phyloP scores from a whole-genome alignment of 2,888 invertebrate species.

The Thalpophila matura region DNA sequence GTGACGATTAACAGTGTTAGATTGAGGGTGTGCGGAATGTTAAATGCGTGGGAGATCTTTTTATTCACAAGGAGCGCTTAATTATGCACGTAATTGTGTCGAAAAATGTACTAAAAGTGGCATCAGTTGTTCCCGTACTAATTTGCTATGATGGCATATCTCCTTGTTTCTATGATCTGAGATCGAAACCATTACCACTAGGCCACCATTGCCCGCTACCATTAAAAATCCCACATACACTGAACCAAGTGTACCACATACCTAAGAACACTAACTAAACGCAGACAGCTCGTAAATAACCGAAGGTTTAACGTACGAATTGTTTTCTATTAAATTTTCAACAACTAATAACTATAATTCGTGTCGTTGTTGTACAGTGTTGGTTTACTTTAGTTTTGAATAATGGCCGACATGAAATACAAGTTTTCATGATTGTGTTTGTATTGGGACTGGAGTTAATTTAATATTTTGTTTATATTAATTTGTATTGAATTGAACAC shows the following conservation, averaged over 20 bases:
- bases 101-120: not conserved
- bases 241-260: slow-evolving; percentile 29
- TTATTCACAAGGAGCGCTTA: too few species aligned
- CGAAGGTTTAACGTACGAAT: slow-evolving; percentile 46
- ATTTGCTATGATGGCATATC: too few species aligned
- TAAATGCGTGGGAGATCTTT: too few species aligned
- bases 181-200: too few species aligned
- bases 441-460: slow-evolving; percentile 10
- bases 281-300: slow-evolving; percentile 53
- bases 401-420: slow-evolving; percentile 47
- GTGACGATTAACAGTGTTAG: too few species aligned
- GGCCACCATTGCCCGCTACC: too few species aligned
- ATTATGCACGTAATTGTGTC: too few species aligned
- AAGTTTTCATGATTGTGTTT: slow-evolving; percentile 19
- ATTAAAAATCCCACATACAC: too few species aligned
- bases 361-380: slow-evolving; percentile 45
- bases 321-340: slow-evolving; percentile 62
- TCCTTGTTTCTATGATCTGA: too few species aligned
- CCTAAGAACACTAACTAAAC: slow-evolving; percentile 14
- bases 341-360: slow-evolving; percentile 61
- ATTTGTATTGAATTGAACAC: too few species aligned
- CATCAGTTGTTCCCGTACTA: too few species aligned
- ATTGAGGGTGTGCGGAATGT: too few species aligned
- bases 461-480: not conserved
- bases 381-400: slow-evolving; percentile 43